These are phyloP conservation scores for Metellina segmentata DNA, from an alignment of 2,888 invertebrate genomes.

Conservation along the genomic window DNA sequence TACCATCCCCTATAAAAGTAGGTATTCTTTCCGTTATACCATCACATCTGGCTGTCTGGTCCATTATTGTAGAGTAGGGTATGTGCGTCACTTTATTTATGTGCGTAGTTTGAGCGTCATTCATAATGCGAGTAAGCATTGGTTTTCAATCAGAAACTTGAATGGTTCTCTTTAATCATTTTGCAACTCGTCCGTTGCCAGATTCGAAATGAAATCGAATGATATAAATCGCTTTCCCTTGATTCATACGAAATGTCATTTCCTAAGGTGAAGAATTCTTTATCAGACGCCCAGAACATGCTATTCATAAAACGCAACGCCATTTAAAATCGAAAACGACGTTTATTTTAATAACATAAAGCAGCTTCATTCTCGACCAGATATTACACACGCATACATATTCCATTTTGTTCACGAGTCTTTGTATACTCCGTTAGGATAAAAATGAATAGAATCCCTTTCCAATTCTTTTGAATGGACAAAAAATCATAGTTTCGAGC, in stretches of 20 bases:
- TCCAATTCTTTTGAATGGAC: constrained; percentile 9
- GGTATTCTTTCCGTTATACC: no score
- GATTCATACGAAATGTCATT: neutral
- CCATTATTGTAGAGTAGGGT: no score
- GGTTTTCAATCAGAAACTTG: no score
- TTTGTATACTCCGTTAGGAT: neutral
- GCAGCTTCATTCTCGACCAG: neutral
- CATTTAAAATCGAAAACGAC: neutral
- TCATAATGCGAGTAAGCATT: no score
- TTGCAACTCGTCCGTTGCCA: no score
- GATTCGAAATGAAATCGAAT: no score
- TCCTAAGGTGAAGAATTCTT: neutral
- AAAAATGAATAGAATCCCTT: neutral
- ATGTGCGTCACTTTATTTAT: no score
- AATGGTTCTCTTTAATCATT: no score
- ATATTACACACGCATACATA: neutral
- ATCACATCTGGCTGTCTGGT: no score
- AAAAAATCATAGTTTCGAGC: constrained; percentile 43
- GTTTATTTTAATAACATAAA: neutral
- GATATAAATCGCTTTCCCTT: neutral
- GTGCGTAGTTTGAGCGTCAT: no score
- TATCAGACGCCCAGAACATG: neutral
- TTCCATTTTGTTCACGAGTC: neutral
- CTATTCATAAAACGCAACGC: neutral
- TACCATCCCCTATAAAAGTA: no score